These are phyloP conservation scores for Hyposoter didymator DNA, from an alignment of 2,888 invertebrate genomes.

Conservation along the genomic window DNA sequence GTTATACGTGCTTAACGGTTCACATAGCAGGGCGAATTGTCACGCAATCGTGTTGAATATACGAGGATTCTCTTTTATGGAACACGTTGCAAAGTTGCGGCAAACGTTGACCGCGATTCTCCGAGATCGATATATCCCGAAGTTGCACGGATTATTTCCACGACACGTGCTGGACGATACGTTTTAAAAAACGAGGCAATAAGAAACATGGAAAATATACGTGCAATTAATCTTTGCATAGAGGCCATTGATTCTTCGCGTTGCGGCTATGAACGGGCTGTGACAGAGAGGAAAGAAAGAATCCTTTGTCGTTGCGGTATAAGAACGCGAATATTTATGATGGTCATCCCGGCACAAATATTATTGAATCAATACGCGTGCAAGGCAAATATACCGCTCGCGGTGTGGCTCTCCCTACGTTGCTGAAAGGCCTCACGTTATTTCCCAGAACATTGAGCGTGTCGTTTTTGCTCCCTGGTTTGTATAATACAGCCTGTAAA, in stretches of 20 bases:
- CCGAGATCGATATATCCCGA: slow-evolving; percentile 62
- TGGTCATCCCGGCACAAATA: background rate
- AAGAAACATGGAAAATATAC: background rate
- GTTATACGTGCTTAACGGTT: slow-evolving; percentile 45
- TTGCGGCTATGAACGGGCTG: no score
- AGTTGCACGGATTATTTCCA: slow-evolving; percentile 2
- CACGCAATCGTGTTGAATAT: slow-evolving; percentile 50
- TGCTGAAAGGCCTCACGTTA: slow-evolving; percentile 22
- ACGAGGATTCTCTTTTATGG: slow-evolving; percentile 26
- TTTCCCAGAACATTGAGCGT: slow-evolving; percentile 47
- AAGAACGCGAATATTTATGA: slow-evolving; percentile 21
- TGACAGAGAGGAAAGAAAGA: slow-evolving; percentile 7
- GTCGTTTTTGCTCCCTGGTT: background rate
- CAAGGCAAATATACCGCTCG: slow-evolving; percentile 20
- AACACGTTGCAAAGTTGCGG: slow-evolving; percentile 29
- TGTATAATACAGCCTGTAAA: background rate
- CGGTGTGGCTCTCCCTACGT: background rate
- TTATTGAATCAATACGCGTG: slow-evolving; percentile 29
- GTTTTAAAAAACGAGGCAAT: background rate
- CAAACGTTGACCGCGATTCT: slow-evolving; percentile 57
- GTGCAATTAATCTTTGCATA: slow-evolving; percentile 50
- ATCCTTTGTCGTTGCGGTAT: slow-evolving; percentile 26
- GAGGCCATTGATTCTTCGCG: slow-evolving; percentile 9
- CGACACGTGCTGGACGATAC: background rate
- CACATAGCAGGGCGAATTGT: slow-evolving; percentile 33